Conservation (phyloP, 2,113 vertebrate genomes). For the Ochotona curzoniae region DNA sequence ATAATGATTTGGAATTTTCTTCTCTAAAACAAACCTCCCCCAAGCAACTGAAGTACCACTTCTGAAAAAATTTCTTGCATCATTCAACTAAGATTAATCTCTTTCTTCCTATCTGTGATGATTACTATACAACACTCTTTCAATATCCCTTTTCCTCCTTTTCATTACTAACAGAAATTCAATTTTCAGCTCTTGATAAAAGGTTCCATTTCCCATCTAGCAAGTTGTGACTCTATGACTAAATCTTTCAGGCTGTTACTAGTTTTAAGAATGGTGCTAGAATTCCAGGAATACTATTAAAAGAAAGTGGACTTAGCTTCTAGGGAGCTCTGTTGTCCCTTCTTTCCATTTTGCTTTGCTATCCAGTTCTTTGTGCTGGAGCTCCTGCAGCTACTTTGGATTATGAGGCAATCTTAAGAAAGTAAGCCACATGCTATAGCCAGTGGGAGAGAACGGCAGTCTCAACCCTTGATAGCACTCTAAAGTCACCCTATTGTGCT, state of each 20-base stretch:
- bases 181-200: not conserved
- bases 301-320: not conserved
- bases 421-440: not conserved
- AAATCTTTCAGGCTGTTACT: not conserved
- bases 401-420: not conserved
- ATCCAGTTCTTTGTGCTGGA: not conserved
- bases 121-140: not conserved
- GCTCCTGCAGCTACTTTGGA: not conserved
- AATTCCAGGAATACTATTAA: slow-evolving; percentile 2
- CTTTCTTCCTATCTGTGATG: not conserved
- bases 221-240: not conserved
- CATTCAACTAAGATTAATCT: not conserved
- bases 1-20: not conserved
- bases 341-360: not conserved
- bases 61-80: not conserved
- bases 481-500: not conserved
- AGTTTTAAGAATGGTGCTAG: not conserved
- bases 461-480: not conserved
- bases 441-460: not conserved
- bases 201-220: not conserved
- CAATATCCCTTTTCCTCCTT: not conserved
- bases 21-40: slow-evolving; percentile 18
- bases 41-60: slow-evolving; percentile 8
- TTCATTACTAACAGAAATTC: slow-evolving; percentile 27
- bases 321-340: not conserved